Conservation (phyloP, 2,888 invertebrate species). For the Eupeodes latifasciatus region DNA sequence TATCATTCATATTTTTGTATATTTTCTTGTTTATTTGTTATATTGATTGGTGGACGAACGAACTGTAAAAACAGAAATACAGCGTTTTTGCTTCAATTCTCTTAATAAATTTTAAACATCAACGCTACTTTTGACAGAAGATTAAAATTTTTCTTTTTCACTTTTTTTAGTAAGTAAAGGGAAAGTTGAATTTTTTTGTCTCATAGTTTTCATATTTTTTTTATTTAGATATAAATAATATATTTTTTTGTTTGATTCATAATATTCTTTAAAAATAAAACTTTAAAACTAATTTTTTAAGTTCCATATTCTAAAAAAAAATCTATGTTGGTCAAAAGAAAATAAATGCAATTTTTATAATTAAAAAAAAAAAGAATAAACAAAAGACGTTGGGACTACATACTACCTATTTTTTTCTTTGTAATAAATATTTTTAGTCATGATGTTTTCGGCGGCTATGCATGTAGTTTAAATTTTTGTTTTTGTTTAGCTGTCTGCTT, state of each 20-base stretch:
- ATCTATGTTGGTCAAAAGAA: constrained; percentile 37
- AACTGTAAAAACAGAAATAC: constrained; percentile 65
- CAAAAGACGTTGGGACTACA: constrained; percentile 46
- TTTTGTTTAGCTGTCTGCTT: constrained; percentile 60
- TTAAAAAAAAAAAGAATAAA: constrained; percentile 7
- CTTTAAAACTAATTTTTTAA: constrained; percentile 37
- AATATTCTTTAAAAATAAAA: constrained; percentile 47
- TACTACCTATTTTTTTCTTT: constrained; percentile 59
- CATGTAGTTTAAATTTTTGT: not conserved
- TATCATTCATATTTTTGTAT: constrained; percentile 63
- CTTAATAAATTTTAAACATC: constrained; percentile 35
- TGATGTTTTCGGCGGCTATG: constrained; percentile 34
- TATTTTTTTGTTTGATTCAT: constrained; percentile 25
- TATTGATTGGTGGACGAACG: constrained; percentile 68
- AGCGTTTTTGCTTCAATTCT: constrained; percentile 45
- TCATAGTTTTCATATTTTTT: constrained; percentile 25
- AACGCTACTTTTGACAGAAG: constrained; percentile 49
- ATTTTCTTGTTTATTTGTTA: not conserved
- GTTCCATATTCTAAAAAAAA: constrained; percentile 58
- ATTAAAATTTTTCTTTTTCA: not conserved
- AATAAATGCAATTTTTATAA: constrained; percentile 58
- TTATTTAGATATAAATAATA: constrained; percentile 35
- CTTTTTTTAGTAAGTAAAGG: constrained; percentile 15
- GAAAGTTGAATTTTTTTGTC: constrained; percentile 45
- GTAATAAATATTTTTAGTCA: constrained; percentile 35